Base-by-base conservation (phyloP, 2,113 vertebrate genomes). In the Gadus chalcogrammus region DNA sequence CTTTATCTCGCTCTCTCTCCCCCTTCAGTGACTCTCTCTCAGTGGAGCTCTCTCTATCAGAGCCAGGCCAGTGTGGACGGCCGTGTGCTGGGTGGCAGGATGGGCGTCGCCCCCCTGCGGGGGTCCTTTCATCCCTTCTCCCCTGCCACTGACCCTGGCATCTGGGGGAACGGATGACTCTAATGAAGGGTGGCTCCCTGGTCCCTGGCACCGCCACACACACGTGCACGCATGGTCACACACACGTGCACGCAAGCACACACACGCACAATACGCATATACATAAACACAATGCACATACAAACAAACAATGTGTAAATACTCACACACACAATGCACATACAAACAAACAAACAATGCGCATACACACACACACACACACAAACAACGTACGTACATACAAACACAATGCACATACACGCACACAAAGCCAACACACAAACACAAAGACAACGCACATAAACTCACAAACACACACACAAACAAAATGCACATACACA, bases 111-210 rank as follows among this genome's bases (percentile, higher is more conserved):
- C 80, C 82, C 80, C 79, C 72, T 68, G 78, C 82, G 86, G 69
- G 73, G 72, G 77, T 82, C 83, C 81, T 89, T 89, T 90, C 89
- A 91, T 89, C 88, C 88, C 75, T 82, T 74, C 78, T 83, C 84
- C 83, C 77, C 79, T 84, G 77, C 88, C 80, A 77, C 79, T 86
- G 85, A 89, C 83, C 85, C 82, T 72, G 84, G 86, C 89, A 91
- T 91, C 87, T 91, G 90, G 86, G 88, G 78, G 85, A 89, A 88
- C 88, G 91, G 89, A 88, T 88, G 89, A 90, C 79, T 76, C 87
- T 91, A 93, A 92, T 92, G 90, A 91, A 88, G 89, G 82, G 83
- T 77, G 80, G 88, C 86, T 88, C 85, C 84, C 74, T 77, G 78
- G 88, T 85, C 89, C 79, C 75, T 75, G 84, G 83, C 76, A 82